These are phyloP conservation scores for Lasioglossum leucozonium DNA, from an alignment of 2,888 invertebrate genomes.

Conservation along the genomic window DNA sequence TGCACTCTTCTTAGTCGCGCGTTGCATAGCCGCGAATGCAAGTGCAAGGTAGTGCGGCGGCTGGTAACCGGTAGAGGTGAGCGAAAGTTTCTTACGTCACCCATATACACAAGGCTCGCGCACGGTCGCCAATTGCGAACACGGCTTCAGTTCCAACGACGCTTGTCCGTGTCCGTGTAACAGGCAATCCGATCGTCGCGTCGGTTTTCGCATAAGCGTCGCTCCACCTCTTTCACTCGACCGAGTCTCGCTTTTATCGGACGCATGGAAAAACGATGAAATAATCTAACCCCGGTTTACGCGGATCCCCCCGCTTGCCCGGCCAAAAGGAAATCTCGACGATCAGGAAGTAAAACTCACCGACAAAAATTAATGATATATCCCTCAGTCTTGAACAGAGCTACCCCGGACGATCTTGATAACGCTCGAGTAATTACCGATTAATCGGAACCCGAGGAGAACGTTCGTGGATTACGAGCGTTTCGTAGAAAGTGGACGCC, in stretches of 20 bases:
- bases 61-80: slow-evolving; percentile 70
- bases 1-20: slow-evolving; percentile 61
- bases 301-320: background rate
- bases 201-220: slow-evolving; percentile 34
- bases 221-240: background rate
- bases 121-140: slow-evolving; percentile 12
- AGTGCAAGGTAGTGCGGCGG: slow-evolving; percentile 79
- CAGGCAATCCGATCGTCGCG: slow-evolving; percentile 29
- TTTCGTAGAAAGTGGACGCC: background rate
- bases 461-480: background rate
- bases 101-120: slow-evolving; percentile 30
- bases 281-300: background rate
- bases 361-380: slow-evolving; percentile 1
- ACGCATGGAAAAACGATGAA: background rate
- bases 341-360: slow-evolving; percentile 9
- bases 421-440: slow-evolving; percentile 4
- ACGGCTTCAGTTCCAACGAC: background rate
- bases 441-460: background rate
- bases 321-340: background rate
- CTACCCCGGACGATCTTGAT: background rate
- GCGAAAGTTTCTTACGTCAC: slow-evolving; percentile 81
- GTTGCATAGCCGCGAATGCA: slow-evolving; percentile 70
- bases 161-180: slow-evolving; percentile 13
- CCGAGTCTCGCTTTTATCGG: slow-evolving; percentile 45
- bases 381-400: background rate